Conservation (phyloP, 2,797 vertebrate genomes). For the Novumbra hubbsi region DNA sequence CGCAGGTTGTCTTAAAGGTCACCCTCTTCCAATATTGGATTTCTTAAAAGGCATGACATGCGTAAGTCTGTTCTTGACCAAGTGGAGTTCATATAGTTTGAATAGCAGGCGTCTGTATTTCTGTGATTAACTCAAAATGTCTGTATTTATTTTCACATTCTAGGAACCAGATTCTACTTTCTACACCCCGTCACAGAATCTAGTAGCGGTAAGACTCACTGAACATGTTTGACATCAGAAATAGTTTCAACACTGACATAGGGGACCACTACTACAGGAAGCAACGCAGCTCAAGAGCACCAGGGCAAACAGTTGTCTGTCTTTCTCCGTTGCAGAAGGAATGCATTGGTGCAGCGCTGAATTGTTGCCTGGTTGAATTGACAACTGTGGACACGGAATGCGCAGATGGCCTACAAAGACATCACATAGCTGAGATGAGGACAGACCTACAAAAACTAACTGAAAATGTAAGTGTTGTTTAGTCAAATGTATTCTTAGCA, state of each 20-base stretch:
- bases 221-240: neutral
- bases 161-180: neutral
- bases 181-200: neutral
- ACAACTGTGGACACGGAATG: accelerated
- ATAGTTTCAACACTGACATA: neutral
- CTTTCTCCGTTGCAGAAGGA: neutral
- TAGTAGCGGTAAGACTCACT: neutral
- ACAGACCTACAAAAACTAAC: accelerated
- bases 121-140: neutral
- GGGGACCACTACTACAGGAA: neutral
- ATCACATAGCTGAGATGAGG: no score
- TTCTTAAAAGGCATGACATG: neutral
- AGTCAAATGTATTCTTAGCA: neutral
- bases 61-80: slow-evolving; percentile 1
- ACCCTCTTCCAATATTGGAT: no score
- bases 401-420: no score
- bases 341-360: accelerated
- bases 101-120: neutral
- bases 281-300: neutral
- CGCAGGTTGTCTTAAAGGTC: slow-evolving; percentile 7
- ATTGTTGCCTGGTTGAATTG: accelerated
- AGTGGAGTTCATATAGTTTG: neutral
- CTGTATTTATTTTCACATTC: neutral
- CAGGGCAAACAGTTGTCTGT: neutral
- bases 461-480: accelerated